Conservation (phyloP, 2,113 vertebrate species). For the Pachycephala philippinensis region DNA sequence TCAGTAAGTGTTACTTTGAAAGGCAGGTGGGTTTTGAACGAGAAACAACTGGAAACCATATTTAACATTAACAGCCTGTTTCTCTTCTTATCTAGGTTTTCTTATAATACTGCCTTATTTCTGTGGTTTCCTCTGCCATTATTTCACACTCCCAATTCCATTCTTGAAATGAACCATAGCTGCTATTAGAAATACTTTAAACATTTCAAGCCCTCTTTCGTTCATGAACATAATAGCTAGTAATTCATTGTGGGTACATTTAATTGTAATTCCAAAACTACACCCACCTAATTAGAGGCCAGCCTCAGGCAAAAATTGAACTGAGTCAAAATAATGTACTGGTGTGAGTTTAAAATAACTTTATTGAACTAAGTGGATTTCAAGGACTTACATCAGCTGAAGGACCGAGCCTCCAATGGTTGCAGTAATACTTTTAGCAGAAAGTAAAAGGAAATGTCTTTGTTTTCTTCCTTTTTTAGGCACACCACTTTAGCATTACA, state of each 20-base stretch:
- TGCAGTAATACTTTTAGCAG: background rate
- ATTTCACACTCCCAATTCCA: slow-evolving; percentile 15
- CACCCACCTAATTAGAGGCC: slow-evolving; percentile 39
- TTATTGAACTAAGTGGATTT: slow-evolving; percentile 26
- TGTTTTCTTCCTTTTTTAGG: background rate
- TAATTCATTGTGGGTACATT: slow-evolving; percentile 27
- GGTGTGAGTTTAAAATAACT: slow-evolving; percentile 28
- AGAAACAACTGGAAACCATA: background rate
- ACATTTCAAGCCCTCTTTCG: background rate
- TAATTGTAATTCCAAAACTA: slow-evolving; percentile 44
- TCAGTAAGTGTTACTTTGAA: background rate
- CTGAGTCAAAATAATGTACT: slow-evolving; percentile 34
- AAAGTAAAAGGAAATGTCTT: background rate
- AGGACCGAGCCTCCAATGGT: background rate
- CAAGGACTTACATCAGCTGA: background rate
- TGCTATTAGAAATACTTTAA: slow-evolving; percentile 27
- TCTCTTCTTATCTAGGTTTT: slow-evolving; percentile 1
- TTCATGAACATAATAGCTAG: slow-evolving; percentile 9
- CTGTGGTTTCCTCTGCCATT: slow-evolving; percentile 27
- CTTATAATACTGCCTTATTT: background rate
- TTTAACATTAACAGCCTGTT: background rate
- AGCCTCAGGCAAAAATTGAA: slow-evolving; percentile 36
- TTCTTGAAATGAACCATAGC: slow-evolving; percentile 35
- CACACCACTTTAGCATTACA: background rate
- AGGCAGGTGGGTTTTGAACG: background rate